A percentile compares a stretch with the other conserved stretches of the same genome.
Conservation (phyloP, 1,140 invertebrate genomes). For the Dendrolimus kikuchii region DNA sequence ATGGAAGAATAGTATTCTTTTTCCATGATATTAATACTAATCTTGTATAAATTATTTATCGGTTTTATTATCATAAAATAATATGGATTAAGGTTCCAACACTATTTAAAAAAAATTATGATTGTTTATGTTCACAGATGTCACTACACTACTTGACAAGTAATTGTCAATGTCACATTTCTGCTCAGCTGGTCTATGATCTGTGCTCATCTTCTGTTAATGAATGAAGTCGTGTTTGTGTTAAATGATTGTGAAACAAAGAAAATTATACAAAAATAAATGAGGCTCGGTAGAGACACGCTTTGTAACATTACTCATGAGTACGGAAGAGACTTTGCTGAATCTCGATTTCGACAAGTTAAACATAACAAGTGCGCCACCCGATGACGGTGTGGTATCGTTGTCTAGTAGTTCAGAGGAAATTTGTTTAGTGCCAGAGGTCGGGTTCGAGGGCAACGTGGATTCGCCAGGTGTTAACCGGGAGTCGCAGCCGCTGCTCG, state of each 20-base stretch:
- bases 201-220: slow-evolving; percentile 25
- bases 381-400: slow-evolving; percentile 71
- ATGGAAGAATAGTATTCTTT: too few relatives aligned
- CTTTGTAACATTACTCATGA: slow-evolving; percentile 68
- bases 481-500: slow-evolving; percentile 91
- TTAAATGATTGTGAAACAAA: slow-evolving; percentile 67
- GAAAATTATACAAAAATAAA: slow-evolving; percentile 65
- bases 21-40: too few relatives aligned
- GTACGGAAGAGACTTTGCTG: slow-evolving; percentile 73
- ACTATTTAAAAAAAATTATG: too few relatives aligned
- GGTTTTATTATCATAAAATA: too few relatives aligned
- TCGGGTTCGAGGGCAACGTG: slow-evolving; percentile 78
- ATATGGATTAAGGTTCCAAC: too few relatives aligned
- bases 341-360: slow-evolving; percentile 71
- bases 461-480: slow-evolving; percentile 84
- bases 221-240: slow-evolving; percentile 64
- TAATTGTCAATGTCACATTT: slow-evolving; percentile 13
- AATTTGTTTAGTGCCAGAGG: slow-evolving; percentile 78
- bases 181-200: slow-evolving; percentile 28
- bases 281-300: slow-evolving; percentile 60
- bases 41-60: too few relatives aligned
- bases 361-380: slow-evolving; percentile 45
- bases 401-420: slow-evolving; percentile 74
- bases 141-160: too few relatives aligned
- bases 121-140: too few relatives aligned